Conservation (phyloP, 2,888 invertebrate species). For the Rutpela maculata region DNA sequence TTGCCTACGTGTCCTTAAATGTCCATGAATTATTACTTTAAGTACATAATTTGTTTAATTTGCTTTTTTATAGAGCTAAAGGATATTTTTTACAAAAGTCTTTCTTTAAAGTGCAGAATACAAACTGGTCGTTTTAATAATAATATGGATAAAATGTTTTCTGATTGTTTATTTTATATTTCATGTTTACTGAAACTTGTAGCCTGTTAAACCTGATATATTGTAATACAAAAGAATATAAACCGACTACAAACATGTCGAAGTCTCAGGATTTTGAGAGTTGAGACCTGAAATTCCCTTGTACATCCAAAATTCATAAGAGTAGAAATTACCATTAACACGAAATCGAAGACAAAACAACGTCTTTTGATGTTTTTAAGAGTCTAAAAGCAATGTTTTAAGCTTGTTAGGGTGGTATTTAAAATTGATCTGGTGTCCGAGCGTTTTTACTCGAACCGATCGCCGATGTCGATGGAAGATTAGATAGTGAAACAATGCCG, state of each 20-base stretch:
- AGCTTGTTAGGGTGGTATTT: constrained; percentile 71
- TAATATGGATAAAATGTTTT: too few relatives aligned
- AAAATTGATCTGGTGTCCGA: constrained; percentile 70
- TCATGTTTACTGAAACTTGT: neutral
- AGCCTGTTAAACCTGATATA: constrained; percentile 18
- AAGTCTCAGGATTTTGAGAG: constrained; percentile 15
- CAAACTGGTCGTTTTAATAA: too few relatives aligned
- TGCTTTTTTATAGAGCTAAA: too few relatives aligned
- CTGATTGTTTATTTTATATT: neutral
- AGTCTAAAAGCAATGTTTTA: constrained; percentile 53
- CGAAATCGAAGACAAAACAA: constrained; percentile 56
- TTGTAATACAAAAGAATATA: constrained; percentile 16
- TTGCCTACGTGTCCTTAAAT: too few relatives aligned
- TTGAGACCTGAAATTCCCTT: constrained; percentile 35
- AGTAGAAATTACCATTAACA: constrained; percentile 61
- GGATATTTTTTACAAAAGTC: too few relatives aligned
- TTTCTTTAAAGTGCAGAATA: too few relatives aligned
- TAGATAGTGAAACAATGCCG: constrained; percentile 73
- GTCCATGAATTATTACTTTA: too few relatives aligned
- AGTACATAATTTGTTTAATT: too few relatives aligned
- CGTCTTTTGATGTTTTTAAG: constrained; percentile 54
- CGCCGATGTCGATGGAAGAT: constrained; percentile 72
- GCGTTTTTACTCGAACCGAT: constrained; percentile 67
- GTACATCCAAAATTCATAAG: constrained; percentile 58
- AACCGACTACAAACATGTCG: constrained; percentile 9